A percentile compares a stretch with the other conserved stretches of the same genome.
Conservation (phyloP, 2,888 invertebrate genomes). For the Boloria selene region DNA sequence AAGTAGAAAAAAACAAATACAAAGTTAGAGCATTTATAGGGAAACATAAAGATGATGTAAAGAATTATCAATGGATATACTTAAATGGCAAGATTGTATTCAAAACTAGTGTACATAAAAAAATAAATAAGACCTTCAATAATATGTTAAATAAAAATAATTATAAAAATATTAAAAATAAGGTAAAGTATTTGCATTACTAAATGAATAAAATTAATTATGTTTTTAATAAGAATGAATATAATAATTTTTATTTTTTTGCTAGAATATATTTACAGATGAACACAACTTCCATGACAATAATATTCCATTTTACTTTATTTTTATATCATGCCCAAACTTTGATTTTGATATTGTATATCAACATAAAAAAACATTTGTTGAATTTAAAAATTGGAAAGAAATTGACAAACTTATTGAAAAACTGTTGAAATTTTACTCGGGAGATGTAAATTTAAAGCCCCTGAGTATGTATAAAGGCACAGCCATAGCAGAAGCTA, state of each 20-base stretch:
- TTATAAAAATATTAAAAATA: slow-evolving; percentile 46
- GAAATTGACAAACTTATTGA: slow-evolving; percentile 58
- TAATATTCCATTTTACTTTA: slow-evolving; percentile 70
- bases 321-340: slow-evolving; percentile 81
- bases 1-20: slow-evolving; percentile 70
- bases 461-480: slow-evolving; percentile 40
- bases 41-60: slow-evolving; percentile 51
- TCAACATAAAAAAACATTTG: slow-evolving; percentile 68
- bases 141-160: slow-evolving; percentile 43
- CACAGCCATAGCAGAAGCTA: slow-evolving; percentile 37
- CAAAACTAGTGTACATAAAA: slow-evolving; percentile 68
- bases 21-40: slow-evolving; percentile 82
- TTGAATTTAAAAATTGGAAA: slow-evolving; percentile 83
- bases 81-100: slow-evolving; percentile 84
- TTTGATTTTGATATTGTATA: slow-evolving; percentile 78
- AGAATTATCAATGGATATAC: slow-evolving; percentile 83
- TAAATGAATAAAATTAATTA: slow-evolving; percentile 18
- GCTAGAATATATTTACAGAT: slow-evolving; percentile 21
- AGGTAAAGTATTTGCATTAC: slow-evolving; percentile 46
- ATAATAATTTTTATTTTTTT: slow-evolving; percentile 26
- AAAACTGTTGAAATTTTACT: slow-evolving; percentile 62
- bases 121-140: slow-evolving; percentile 52
- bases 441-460: slow-evolving; percentile 52
- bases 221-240: not conserved
- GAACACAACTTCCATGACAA: slow-evolving; percentile 45